Evolutionary conservation across 2,797 vertebrate species (phyloP), one percentile per base, ranked within the genome.

Genomic region (Poeciliopsis infans): DNA sequence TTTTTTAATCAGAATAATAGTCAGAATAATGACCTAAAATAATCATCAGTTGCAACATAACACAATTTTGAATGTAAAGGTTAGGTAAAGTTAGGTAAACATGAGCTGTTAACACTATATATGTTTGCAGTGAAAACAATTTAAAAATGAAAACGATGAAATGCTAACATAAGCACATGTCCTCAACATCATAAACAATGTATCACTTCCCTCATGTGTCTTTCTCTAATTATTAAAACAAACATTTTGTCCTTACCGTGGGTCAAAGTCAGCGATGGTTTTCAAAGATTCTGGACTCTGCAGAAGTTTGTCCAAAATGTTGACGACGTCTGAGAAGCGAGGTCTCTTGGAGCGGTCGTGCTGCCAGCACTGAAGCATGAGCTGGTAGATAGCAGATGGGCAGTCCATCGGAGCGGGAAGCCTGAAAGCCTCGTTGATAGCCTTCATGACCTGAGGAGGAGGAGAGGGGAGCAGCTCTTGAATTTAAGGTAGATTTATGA

Each of bases 341-440:
- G 98, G 98, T 45, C 98, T 95, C 25, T 96, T 97, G 79, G 93
- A 49, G 2, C 97, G 96, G 39, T 99, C 98, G 79, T 98, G 97
- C 88, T 96, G 96, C 98, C 98, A 99, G 89, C 98, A 99, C 86
- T 98, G 97, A 77, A 99, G 94, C 98, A 99, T 99, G 84, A 99
- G 96, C 94, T 99, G 98, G 94, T 99, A 97, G 91, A 99, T 95
- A 39, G 98, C 96, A 0, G 98, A 99, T 0, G 98, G 98, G 20
- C 98, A 99, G 89, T 98, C 97, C 96, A 98, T 97, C 0, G 98
- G 98, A 0, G 98, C 97, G 0, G 98, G 98, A 5, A 99, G 96
- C 86, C 98, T 96, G 95, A 98, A 99, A 33, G 96, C 97, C 3
- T 99, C 98, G 0, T 98, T 98, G 92, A 99, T 98, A 64, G 97